A percentile compares a stretch with the other conserved stretches of the same genome.
phyloP scores from a whole-genome alignment of 2,888 invertebrate species.

The Sinopyrophorus schimmeli region DNA sequence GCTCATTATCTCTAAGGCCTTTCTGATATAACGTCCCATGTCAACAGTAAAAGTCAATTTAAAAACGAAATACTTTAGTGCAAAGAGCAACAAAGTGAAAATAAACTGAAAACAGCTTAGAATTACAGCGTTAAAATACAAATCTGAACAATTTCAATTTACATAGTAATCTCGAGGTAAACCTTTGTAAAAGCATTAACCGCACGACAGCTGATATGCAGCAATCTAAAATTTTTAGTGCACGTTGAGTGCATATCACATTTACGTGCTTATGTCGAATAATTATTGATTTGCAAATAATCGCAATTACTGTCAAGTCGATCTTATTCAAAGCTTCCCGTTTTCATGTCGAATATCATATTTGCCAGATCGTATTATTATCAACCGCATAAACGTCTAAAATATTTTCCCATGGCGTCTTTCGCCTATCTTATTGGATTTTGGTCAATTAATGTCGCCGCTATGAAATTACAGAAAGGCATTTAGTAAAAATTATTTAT shows the following conservation, averaged over 20 bases:
- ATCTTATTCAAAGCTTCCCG: constrained; percentile 3
- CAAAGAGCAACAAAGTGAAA: too few relatives aligned
- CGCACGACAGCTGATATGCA: constrained; percentile 4
- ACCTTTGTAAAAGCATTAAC: constrained; percentile 11
- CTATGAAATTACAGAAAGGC: too few relatives aligned
- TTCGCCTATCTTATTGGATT: too few relatives aligned
- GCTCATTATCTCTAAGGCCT: too few relatives aligned
- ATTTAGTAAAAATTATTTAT: background rate
- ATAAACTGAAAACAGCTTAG: too few relatives aligned
- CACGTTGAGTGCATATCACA: background rate
- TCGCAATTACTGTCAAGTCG: background rate
- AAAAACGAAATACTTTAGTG: too few relatives aligned
- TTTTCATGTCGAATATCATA: constrained; percentile 10
- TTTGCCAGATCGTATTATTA: background rate
- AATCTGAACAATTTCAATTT: constrained; percentile 1
- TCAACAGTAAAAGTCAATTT: too few relatives aligned
- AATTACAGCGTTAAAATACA: constrained; percentile 11
- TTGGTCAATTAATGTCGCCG: too few relatives aligned
- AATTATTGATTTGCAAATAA: constrained; percentile 6
- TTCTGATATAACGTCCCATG: too few relatives aligned
- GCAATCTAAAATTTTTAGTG: background rate
- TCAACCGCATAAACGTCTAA: background rate
- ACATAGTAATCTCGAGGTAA: constrained; percentile 9
- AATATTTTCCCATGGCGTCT: too few relatives aligned
- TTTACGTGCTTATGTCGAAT: background rate